A percentile compares a stretch with the other conserved stretches of the same genome.
Evolutionary conservation across 2,888 invertebrate genomes (phyloP).

Genomic region (Ligdia adustata): DNA sequence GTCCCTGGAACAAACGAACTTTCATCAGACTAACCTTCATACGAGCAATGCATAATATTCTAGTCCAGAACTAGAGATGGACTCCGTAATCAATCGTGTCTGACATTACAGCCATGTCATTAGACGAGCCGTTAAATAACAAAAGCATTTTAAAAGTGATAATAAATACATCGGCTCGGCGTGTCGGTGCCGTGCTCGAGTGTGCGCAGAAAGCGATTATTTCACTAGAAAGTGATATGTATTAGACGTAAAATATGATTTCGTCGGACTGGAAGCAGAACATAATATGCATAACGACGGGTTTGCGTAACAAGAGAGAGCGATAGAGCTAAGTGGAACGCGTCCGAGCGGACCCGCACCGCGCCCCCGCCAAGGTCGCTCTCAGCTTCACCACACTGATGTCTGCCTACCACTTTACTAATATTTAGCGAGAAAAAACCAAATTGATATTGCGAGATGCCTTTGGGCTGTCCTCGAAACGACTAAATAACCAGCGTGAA

Average conservation of each 20-base stretch:
- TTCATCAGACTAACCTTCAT: slow-evolving; percentile 10
- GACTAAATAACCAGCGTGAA: slow-evolving; percentile 15
- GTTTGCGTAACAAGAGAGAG: slow-evolving; percentile 84
- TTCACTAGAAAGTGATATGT: slow-evolving; percentile 71
- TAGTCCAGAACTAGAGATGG: neutral
- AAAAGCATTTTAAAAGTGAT: slow-evolving; percentile 37
- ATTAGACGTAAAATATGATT: slow-evolving; percentile 66
- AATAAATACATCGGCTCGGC: slow-evolving; percentile 31
- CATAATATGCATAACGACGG: slow-evolving; percentile 81
- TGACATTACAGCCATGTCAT: neutral
- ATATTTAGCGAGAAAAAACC: slow-evolving; percentile 23
- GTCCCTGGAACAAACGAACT: slow-evolving; percentile 73
- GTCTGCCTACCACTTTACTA: slow-evolving; percentile 19
- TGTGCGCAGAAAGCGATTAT: slow-evolving; percentile 50
- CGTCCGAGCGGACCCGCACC: slow-evolving; percentile 61
- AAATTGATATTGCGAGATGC: slow-evolving; percentile 38
- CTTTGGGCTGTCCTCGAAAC: slow-evolving; percentile 33
- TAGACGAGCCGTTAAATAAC: slow-evolving; percentile 12
- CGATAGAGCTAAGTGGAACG: slow-evolving; percentile 72
- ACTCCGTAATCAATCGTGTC: neutral
- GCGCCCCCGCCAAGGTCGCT: slow-evolving; percentile 64
- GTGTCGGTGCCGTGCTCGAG: slow-evolving; percentile 32
- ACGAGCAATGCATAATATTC: neutral
- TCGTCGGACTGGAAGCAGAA: slow-evolving; percentile 66
- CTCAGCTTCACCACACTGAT: slow-evolving; percentile 5